A percentile compares a stretch with the other conserved stretches of the same genome.
These are phyloP conservation scores for Dromococcyx pavoninus DNA, from an alignment of 2,797 vertebrate genomes.

Conservation along the genomic window DNA sequence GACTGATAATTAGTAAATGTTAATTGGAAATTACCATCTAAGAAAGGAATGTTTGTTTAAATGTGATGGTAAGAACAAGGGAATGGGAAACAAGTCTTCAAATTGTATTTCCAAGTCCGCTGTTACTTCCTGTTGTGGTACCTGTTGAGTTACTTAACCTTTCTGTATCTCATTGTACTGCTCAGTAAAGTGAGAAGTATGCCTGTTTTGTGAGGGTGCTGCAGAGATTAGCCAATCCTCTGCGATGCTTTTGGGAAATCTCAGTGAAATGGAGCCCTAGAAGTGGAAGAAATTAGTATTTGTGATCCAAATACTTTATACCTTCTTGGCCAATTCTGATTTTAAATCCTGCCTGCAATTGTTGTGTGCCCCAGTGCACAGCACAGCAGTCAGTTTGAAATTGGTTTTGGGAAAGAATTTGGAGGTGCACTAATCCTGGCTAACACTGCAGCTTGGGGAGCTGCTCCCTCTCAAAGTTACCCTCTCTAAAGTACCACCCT, in stretches of 20 bases:
- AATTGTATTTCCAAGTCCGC: neutral
- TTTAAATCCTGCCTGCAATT: neutral
- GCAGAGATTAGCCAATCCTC: neutral
- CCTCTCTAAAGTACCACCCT: neutral
- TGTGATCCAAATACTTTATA: neutral
- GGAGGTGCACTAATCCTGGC: neutral
- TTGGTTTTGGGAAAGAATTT: neutral
- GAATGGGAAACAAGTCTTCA: neutral
- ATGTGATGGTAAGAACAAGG: neutral
- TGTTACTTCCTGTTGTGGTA: neutral
- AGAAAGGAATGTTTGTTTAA: neutral
- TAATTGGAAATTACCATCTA: neutral
- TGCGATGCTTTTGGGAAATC: neutral
- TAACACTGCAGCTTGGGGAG: neutral
- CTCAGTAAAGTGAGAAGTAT: neutral
- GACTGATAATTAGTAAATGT: neutral
- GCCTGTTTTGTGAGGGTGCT: neutral
- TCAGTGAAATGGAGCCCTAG: neutral
- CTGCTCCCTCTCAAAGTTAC: neutral
- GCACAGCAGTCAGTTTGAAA: neutral
- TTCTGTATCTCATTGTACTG: neutral
- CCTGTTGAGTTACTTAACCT: neutral
- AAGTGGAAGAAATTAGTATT: neutral
- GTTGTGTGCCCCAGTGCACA: rapidly evolving
- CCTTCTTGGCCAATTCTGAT: rapidly evolving